Evolutionary conservation across 2,888 invertebrate species (phyloP), one percentile per base, ranked within the genome.

Genomic region (Acanthopleura granulata): DNA sequence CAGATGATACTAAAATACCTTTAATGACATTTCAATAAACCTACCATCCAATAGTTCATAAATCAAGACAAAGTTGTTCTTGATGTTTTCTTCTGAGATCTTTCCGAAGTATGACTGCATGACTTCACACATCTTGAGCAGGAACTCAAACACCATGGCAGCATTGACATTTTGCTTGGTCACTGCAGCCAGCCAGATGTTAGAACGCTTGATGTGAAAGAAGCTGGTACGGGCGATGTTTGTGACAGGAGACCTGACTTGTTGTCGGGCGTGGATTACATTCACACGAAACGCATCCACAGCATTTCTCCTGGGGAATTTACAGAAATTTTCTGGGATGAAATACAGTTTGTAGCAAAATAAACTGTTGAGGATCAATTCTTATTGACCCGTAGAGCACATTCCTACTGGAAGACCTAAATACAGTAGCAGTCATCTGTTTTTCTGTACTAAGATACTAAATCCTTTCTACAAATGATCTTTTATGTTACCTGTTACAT

Each of bases 101-200:
- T 99, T 99, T 76, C 99, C 99, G 90, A 99, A 99, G 91, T 99
- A 99, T 0, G 98, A 97, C 91, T 98, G 98, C 99, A 99, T 99
- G 74, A 99, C 98, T 82, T 92, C 92, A 25, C 92, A 91, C 90
- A 99, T 98, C 91, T 99, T 98, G 74, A 98, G 93, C 69, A 99
- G 93, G 91, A 99, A 99, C 92, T 99, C 99, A 90, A 99, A 99
- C 61, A 99, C 99, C 99, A 99, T 99, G 0, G 98, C 98, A 29
- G 99, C 99, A 88, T 99, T 99, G 75, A 99, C 98, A 95, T 99
- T 99, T 92, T 99, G 99, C 92, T 98, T 98, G 30, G 99, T 99
- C n/a, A 99, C 99, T 0, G 99, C 99, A 62, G 99, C 99, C 83
- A 99, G 92, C 99, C 99, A 99, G 86, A 99, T 98, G 90, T 99